Conservation (phyloP, 1,140 invertebrate species). For the Babylonia areolata region DNA sequence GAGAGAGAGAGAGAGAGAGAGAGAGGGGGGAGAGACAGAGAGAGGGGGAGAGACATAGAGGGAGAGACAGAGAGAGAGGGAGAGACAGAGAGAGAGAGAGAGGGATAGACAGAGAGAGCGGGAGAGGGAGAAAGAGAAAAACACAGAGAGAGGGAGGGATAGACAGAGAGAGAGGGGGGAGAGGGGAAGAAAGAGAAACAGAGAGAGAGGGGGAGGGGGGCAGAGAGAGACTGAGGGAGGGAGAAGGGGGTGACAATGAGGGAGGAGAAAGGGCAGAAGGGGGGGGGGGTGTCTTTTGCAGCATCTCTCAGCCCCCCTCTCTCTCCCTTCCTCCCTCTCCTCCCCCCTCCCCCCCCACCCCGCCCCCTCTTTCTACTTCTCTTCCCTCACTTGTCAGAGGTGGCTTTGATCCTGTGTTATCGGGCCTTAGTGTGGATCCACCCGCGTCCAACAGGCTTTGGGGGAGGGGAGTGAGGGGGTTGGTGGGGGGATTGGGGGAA, state of each 20-base stretch:
- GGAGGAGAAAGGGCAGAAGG: neutral
- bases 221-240: neutral
- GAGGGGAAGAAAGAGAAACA: no score
- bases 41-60: no score
- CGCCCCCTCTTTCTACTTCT: conserved; percentile 2
- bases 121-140: no score
- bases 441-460: neutral
- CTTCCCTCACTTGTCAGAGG: neutral
- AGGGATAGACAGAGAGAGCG: no score
- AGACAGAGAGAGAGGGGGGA: no score
- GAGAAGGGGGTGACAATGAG: neutral
- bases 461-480: neutral
- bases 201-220: neutral
- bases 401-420: neutral
- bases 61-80: no score
- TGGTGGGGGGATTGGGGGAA: neutral
- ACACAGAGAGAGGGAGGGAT: no score
- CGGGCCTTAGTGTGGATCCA: neutral
- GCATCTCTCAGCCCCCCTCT: conserved; percentile 26
- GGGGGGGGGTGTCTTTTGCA: no score
- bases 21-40: no score
- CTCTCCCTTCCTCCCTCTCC: conserved; percentile 36
- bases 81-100: no score
- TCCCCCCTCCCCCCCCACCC: neutral
- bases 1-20: no score